phyloP scores from a whole-genome alignment of 2,113 vertebrate genomes.

The Mionectes macconnelli region DNA sequence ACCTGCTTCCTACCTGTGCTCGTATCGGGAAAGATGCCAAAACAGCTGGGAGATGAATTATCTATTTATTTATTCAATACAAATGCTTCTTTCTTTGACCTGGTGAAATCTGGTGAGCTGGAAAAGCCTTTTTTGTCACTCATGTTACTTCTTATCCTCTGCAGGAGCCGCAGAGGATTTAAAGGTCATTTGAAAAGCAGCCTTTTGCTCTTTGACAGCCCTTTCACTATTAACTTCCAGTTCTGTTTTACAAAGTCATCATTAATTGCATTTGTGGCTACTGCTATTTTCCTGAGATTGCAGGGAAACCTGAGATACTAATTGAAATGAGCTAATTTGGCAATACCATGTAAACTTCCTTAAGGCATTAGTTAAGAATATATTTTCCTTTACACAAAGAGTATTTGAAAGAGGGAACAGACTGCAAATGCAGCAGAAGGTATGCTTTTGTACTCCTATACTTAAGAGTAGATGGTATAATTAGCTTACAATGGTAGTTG shows the following conservation, averaged over 20 bases:
- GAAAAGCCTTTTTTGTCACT: slow-evolving; percentile 40
- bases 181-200: slow-evolving; percentile 63
- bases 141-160: background rate
- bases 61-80: slow-evolving; percentile 53
- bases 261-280: background rate
- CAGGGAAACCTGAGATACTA: slow-evolving; percentile 53
- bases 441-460: slow-evolving; percentile 29
- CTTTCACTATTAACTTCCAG: slow-evolving; percentile 37
- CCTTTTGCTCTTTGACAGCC: slow-evolving; percentile 54
- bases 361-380: slow-evolving; percentile 66
- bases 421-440: slow-evolving; percentile 52
- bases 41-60: slow-evolving; percentile 14
- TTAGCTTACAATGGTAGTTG: slow-evolving; percentile 50
- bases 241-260: slow-evolving; percentile 61
- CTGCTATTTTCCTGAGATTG: slow-evolving; percentile 44
- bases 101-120: background rate
- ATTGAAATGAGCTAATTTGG: slow-evolving; percentile 64
- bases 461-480: slow-evolving; percentile 62
- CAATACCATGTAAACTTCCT: slow-evolving; percentile 45
- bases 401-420: slow-evolving; percentile 37
- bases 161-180: background rate
- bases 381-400: slow-evolving; percentile 57
- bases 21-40: background rate
- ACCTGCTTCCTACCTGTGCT: background rate
- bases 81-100: slow-evolving; percentile 14